Base-by-base conservation (phyloP, 2,113 vertebrate genomes). In the Sinocyclocheilus anshuiensis region DNA sequence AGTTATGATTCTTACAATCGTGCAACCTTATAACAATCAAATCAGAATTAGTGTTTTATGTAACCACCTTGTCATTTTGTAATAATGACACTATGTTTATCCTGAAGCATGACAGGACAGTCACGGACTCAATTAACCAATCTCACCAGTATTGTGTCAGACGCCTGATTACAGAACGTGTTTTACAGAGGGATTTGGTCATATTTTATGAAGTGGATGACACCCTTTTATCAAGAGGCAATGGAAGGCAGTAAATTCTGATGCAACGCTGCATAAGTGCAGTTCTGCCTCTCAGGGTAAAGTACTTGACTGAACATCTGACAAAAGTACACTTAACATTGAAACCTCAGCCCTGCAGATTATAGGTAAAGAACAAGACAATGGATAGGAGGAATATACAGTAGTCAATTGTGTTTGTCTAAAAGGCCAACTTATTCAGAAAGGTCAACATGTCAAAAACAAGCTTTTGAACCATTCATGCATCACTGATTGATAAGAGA, bases 161-260 rank as follows among this genome's bases (percentile, higher is more conserved):
- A 29, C 45, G 22, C 50, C 59, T 16, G 72, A 50, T 26, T 85
- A 36, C 61, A 76, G 26, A 20, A 29, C 15, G 1, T 29, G 13
- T 69, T 22, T 24, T 77, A 63, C 53, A 8, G 11, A 53, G 26
- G 16, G 36, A 71, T 81, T 59, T 6, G 33, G 16, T 75, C 20
- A 10, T 82, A 69, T 85, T 76, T 81, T 75, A 42, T 42, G 26
- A 65, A 84, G 59, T 61, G 45, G 77, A 76, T 76, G 83, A 82
- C 83, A 76, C 69, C 74, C 39, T 87, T 84, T 84, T 80, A 84
- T 80, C 63, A 26, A 84, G 57, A 77, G 82, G 53, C 63, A 29
- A 71, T 53, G 59, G 55, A 81, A 74, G 67, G 42, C 26, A 63
- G 63, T 84, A 63, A 67, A 84, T 75, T 9, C 22, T 61, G 24